A percentile compares a stretch with the other conserved stretches of the same genome.
These are phyloP conservation scores for Anser brachyrhynchus DNA, from an alignment of 2,113 vertebrate species.

Conservation along the genomic window DNA sequence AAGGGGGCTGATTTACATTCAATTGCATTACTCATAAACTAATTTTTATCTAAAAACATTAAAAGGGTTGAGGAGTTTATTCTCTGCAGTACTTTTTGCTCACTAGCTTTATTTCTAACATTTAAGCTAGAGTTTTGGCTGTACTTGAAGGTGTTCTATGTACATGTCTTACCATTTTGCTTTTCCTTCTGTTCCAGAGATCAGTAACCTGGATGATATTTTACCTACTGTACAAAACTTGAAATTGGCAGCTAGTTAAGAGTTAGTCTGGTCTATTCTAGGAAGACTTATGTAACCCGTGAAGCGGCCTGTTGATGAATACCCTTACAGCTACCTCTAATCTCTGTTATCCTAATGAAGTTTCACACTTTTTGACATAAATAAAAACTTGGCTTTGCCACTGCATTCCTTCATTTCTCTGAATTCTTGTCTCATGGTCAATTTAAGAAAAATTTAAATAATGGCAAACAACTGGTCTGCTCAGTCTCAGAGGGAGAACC, in stretches of 20 bases:
- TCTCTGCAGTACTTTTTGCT: not conserved
- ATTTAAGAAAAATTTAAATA: not conserved
- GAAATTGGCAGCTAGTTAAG: slow-evolving; percentile 64
- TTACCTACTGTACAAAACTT: slow-evolving; percentile 81
- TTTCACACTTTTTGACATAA: not conserved
- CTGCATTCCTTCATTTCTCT: not conserved
- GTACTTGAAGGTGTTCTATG: not conserved
- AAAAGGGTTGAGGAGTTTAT: not conserved
- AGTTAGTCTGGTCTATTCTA: not conserved
- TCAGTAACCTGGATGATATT: slow-evolving; percentile 82
- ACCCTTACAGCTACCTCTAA: not conserved
- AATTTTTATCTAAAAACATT: not conserved
- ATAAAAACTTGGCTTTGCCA: slow-evolving; percentile 6
- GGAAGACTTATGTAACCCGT: not conserved
- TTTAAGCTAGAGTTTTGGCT: not conserved
- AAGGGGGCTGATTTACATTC: not conserved
- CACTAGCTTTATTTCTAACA: not conserved
- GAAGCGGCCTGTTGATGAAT: not conserved
- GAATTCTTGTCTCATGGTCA: not conserved
- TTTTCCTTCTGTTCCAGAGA: slow-evolving; percentile 79
- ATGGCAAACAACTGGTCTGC: rapidly evolving
- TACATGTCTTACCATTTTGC: not conserved
- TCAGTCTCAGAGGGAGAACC: not conserved
- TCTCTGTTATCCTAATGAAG: not conserved
- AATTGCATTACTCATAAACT: not conserved